Conservation (phyloP, 1,140 invertebrate species). For the Musca domestica region DNA sequence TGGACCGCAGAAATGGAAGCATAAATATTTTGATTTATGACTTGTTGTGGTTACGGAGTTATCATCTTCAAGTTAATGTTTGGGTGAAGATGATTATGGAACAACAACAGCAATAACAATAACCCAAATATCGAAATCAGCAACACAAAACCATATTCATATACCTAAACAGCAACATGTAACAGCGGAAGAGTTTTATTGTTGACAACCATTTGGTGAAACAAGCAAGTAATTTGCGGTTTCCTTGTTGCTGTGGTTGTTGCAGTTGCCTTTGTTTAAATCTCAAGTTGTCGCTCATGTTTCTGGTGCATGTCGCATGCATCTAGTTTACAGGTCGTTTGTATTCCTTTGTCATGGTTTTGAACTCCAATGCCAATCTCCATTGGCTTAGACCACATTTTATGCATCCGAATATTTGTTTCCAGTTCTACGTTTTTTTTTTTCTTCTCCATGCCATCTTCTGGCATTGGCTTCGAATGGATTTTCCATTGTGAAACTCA, state of each 20-base stretch:
- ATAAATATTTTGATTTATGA: constrained; percentile 23
- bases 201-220: constrained; percentile 16
- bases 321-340: neutral
- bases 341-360: neutral
- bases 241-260: neutral
- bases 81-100: neutral
- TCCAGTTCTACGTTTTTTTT: neutral
- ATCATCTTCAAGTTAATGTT: neutral
- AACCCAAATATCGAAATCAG: neutral
- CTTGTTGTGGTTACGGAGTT: constrained; percentile 11
- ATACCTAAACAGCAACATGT: neutral
- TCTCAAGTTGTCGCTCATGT: neutral
- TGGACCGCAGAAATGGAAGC: neutral
- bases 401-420: neutral
- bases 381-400: neutral
- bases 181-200: neutral
- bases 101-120: neutral
- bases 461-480: neutral
- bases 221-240: constrained; percentile 17
- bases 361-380: neutral
- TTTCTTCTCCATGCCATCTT: neutral
- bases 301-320: neutral
- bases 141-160: neutral
- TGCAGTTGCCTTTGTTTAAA: neutral
- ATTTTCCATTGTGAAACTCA: constrained; percentile 23